Evolutionary conservation across 1,140 invertebrate genomes (phyloP).

Genomic region (Lepidotrigona ventralis): DNA sequence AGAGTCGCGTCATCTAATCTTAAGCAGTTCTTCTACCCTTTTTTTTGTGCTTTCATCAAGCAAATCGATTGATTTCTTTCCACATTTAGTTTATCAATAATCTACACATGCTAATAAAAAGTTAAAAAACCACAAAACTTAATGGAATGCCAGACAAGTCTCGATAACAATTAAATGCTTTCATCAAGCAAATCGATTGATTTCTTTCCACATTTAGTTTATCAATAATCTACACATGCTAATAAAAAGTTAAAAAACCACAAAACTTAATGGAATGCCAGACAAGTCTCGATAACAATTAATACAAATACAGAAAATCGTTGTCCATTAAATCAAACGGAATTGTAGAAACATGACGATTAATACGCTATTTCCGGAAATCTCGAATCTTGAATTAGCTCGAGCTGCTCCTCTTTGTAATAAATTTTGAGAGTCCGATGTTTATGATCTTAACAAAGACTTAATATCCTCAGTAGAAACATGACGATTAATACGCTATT

Average conservation of each 20-base stretch:
- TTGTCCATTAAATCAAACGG: background rate
- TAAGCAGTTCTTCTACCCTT: constrained; percentile 40
- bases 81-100: background rate
- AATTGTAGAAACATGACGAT: background rate
- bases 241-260: background rate
- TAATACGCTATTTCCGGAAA: background rate
- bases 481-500: too few species aligned
- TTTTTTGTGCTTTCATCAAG: background rate
- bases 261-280: background rate
- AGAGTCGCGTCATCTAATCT: constrained; percentile 31
- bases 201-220: background rate
- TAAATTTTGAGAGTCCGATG: constrained; percentile 1
- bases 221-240: background rate
- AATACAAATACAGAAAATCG: background rate
- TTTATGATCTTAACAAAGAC: background rate
- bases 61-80: constrained; percentile 46
- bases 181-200: constrained; percentile 40
- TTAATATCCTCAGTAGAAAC: constrained; percentile 32
- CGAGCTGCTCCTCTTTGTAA: background rate
- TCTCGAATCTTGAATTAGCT: background rate
- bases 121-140: background rate
- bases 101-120: background rate
- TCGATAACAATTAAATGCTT: background rate
- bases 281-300: too few species aligned
- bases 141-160: background rate